These are phyloP conservation scores for Lepidochitona cinerea DNA, from an alignment of 2,888 invertebrate species.

Conservation along the genomic window DNA sequence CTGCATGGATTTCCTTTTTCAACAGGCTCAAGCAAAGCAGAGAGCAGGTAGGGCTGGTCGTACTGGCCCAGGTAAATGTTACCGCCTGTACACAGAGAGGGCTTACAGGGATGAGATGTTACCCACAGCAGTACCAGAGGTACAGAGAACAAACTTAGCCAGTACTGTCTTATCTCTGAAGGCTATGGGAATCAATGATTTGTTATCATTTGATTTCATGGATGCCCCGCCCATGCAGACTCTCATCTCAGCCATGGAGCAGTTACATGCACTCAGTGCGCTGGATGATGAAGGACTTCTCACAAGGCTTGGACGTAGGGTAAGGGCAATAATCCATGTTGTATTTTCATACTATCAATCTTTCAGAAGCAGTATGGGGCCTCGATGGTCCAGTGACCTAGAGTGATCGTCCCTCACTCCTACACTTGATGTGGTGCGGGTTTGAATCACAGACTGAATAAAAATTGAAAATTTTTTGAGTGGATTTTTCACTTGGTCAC, in stretches of 20 bases:
- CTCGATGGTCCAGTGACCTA: too few species aligned
- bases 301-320: constrained; percentile 77
- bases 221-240: constrained; percentile 99
- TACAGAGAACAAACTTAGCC: constrained; percentile 97
- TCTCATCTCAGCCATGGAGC: constrained; percentile 96
- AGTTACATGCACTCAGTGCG: constrained; percentile 95
- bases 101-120: constrained; percentile 99
- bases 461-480: too few species aligned
- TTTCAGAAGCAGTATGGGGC: too few species aligned
- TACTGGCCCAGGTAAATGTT: constrained; percentile 98
- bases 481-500: too few species aligned
- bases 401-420: too few species aligned
- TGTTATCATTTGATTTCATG: constrained; percentile 99
- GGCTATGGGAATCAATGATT: constrained; percentile 99
- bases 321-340: too few species aligned
- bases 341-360: too few species aligned
- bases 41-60: constrained; percentile 96
- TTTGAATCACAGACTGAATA: too few species aligned
- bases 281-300: constrained; percentile 83
- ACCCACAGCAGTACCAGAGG: constrained; percentile 86
- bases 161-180: constrained; percentile 96
- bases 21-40: constrained; percentile 95
- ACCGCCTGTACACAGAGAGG: constrained; percentile 96
- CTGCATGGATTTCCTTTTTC: too few species aligned
- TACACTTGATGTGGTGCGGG: too few species aligned